Evolutionary conservation across 2,888 invertebrate species (phyloP).

Genomic region (Callinectes sapidus): DNA sequence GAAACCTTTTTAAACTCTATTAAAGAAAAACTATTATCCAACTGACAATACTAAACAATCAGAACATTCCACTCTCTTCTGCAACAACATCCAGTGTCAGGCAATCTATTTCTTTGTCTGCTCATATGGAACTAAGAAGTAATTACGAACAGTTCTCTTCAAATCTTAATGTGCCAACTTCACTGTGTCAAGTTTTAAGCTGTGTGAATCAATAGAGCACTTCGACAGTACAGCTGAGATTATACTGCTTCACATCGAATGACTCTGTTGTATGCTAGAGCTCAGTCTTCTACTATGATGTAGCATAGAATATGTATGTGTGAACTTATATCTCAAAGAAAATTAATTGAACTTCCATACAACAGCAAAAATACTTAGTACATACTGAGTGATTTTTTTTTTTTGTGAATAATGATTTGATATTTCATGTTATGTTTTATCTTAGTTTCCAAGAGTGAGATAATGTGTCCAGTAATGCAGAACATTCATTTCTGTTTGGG

Average conservation of each 20-base stretch:
- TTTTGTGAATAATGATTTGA: background rate
- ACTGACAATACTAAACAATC: background rate
- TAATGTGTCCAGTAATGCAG: background rate
- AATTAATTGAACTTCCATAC: background rate
- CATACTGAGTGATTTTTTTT: background rate
- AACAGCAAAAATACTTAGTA: slow-evolving; percentile 4
- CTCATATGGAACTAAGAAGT: background rate
- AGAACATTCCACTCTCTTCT: background rate
- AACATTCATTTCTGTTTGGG: background rate
- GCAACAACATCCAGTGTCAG: background rate
- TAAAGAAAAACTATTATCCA: background rate
- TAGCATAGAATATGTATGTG: background rate
- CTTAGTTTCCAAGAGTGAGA: background rate
- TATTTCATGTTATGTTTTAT: background rate
- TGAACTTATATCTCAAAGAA: background rate
- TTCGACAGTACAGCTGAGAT: background rate
- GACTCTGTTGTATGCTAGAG: background rate
- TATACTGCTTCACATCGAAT: background rate
- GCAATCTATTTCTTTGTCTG: background rate
- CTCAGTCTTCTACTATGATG: background rate
- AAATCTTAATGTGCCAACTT: background rate
- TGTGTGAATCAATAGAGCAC: background rate
- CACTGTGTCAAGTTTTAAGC: background rate
- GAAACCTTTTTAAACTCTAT: background rate
- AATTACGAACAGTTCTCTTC: background rate